These are phyloP conservation scores for Pagetopsis macropterus DNA, from an alignment of 2,797 vertebrate genomes.

Conservation along the genomic window DNA sequence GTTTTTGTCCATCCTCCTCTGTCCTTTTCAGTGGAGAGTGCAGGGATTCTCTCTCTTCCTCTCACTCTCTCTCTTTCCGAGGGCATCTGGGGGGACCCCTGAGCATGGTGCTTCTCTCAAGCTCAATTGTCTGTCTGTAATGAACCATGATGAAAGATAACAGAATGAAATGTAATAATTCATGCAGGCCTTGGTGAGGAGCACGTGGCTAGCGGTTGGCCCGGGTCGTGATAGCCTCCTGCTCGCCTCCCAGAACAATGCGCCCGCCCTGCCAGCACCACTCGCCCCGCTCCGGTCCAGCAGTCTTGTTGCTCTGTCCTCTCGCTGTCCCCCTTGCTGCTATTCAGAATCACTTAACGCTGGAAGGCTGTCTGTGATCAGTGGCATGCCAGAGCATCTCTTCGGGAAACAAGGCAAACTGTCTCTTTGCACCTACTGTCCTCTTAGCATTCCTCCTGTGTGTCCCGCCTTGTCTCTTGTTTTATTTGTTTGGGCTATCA, in stretches of 20 bases:
- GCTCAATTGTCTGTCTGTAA: slow-evolving; percentile 85
- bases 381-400: slow-evolving; percentile 71
- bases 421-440: slow-evolving; percentile 49
- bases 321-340: slow-evolving; percentile 49
- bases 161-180: slow-evolving; percentile 84
- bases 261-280: slow-evolving; percentile 51
- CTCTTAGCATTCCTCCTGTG: slow-evolving; percentile 57
- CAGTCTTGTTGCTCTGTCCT: slow-evolving; percentile 58
- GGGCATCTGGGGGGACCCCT: slow-evolving; percentile 84
- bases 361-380: slow-evolving; percentile 68
- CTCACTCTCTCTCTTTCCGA: slow-evolving; percentile 57
- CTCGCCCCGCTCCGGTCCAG: slow-evolving; percentile 69
- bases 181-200: slow-evolving; percentile 74
- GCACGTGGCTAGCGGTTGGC: slow-evolving; percentile 78
- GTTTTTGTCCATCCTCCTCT: slow-evolving; percentile 84
- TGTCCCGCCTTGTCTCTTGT: slow-evolving; percentile 29
- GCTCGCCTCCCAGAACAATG: slow-evolving; percentile 68
- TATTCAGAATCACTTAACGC: slow-evolving; percentile 75
- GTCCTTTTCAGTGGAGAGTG: slow-evolving; percentile 81
- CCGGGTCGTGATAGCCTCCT: slow-evolving; percentile 68
- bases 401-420: slow-evolving; percentile 70
- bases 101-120: slow-evolving; percentile 81
- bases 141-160: slow-evolving; percentile 87
- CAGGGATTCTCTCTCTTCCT: slow-evolving; percentile 64
- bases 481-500: slow-evolving; percentile 45